Evolutionary conservation across 2,113 vertebrate species (phyloP).

Genomic region (Climacteris rufus): DNA sequence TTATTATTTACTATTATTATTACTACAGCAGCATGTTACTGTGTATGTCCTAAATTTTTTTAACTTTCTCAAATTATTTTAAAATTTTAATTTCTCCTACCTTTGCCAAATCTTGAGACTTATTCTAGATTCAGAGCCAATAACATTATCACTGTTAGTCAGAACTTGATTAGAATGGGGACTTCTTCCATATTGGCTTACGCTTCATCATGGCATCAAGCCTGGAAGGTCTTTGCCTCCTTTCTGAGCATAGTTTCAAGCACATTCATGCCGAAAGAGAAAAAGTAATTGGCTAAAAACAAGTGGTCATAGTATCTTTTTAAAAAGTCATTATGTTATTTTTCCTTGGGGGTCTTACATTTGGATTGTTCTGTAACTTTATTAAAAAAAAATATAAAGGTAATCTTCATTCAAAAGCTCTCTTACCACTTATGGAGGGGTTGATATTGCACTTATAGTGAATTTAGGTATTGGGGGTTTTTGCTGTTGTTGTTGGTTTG

Average conservation of each 20-base stretch:
- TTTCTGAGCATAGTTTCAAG: not conserved
- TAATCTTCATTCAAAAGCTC: not conserved
- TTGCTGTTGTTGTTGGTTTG: not conserved
- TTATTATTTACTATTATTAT: not conserved
- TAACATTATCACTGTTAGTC: not conserved
- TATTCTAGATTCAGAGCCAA: not conserved
- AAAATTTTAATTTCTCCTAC: not conserved
- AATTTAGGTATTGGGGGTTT: not conserved
- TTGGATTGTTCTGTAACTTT: not conserved
- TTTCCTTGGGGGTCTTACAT: not conserved
- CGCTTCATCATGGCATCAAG: not conserved
- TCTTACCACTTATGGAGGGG: not conserved
- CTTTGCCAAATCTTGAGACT: not conserved
- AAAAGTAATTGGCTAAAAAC: slow-evolving; percentile 4
- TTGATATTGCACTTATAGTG: not conserved
- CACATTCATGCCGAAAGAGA: not conserved
- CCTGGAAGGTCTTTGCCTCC: slow-evolving; percentile 4
- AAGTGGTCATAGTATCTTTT: not conserved
- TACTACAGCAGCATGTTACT: not conserved
- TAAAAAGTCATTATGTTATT: not conserved
- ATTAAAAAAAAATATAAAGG: not conserved
- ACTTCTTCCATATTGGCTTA: not conserved
- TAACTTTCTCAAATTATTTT: not conserved
- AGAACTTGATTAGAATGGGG: not conserved
- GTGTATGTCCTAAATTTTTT: not conserved